Conservation (phyloP, 2,113 vertebrate species). For the Seriola quinqueradiata region DNA sequence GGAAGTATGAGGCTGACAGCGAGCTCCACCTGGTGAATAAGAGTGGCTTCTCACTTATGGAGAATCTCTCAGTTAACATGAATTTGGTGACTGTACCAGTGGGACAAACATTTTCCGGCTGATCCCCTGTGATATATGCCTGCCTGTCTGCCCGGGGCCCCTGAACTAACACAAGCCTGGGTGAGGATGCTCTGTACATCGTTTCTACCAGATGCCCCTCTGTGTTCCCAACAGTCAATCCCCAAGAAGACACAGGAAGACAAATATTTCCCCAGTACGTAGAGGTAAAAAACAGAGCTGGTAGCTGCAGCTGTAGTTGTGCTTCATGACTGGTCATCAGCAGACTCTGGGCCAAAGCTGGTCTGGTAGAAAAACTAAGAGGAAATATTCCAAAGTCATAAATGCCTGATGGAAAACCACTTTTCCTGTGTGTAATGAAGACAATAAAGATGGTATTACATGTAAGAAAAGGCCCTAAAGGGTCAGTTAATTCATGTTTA, state of each 20-base stretch:
- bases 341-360: background rate
- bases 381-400: background rate
- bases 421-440: background rate
- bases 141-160: slow-evolving; percentile 10
- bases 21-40: background rate
- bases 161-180: slow-evolving; percentile 3
- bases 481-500: background rate
- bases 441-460: background rate
- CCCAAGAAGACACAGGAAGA: background rate
- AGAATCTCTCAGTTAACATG: slow-evolving; percentile 5
- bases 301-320: background rate
- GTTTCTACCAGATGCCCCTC: background rate
- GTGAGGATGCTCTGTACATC: background rate
- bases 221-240: background rate
- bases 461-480: background rate
- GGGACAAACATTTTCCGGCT: slow-evolving; percentile 31
- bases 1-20: background rate
- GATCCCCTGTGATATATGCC: slow-evolving; percentile 2
- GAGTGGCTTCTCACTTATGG: background rate
- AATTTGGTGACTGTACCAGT: slow-evolving; percentile 2
- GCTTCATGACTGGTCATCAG: slow-evolving; percentile 1
- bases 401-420: background rate
- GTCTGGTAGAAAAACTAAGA: background rate
- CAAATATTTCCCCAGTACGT: background rate
- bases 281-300: background rate